These are phyloP conservation scores for Cotesia chilonis DNA, from an alignment of 1,140 invertebrate genomes.

Conservation along the genomic window DNA sequence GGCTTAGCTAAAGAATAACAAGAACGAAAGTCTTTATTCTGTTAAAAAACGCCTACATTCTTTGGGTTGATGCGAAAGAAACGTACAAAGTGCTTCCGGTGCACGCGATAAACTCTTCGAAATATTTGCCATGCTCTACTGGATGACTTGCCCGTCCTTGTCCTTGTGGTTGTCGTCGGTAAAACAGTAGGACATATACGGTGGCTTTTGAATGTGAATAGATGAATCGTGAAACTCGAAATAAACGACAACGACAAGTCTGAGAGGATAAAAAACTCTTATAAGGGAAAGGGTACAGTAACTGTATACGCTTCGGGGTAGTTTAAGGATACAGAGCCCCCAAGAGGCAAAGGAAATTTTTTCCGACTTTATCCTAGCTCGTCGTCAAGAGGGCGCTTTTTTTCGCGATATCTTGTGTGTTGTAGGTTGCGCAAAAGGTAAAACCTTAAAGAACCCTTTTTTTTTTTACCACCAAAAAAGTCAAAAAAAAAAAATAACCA, in stretches of 20 bases:
- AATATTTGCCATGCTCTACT: constrained; percentile 25
- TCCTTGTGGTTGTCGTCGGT: constrained; percentile 38
- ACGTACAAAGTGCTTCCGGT: constrained; percentile 12
- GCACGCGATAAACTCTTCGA: constrained; percentile 31
- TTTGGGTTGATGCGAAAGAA: constrained; percentile 17
- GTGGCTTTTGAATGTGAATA: constrained; percentile 5
- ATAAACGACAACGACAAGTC: constrained; percentile 8
- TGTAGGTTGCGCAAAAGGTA: constrained; percentile 22
- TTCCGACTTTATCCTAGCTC: constrained; percentile 49
- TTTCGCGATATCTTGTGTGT: constrained; percentile 28
- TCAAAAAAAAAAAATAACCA: constrained; percentile 25
- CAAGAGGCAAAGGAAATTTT: constrained; percentile 47
- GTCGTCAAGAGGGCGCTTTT: constrained; percentile 53
- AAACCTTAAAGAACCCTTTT: constrained; percentile 34
- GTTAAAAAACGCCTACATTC: constrained; percentile 20
- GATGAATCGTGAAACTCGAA: constrained; percentile 12
- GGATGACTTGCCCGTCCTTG: neutral
- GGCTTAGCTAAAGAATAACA: neutral
- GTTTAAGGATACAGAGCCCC: constrained; percentile 39
- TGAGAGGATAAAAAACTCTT: constrained; percentile 34
- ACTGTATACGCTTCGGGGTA: constrained; percentile 14
- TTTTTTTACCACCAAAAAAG: constrained; percentile 18
- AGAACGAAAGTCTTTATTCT: constrained; percentile 18
- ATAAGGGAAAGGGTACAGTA: constrained; percentile 6
- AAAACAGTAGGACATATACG: constrained; percentile 37